Evolutionary conservation across 2,888 invertebrate genomes (phyloP).

Genomic region (Lycocerus yunnanus): DNA sequence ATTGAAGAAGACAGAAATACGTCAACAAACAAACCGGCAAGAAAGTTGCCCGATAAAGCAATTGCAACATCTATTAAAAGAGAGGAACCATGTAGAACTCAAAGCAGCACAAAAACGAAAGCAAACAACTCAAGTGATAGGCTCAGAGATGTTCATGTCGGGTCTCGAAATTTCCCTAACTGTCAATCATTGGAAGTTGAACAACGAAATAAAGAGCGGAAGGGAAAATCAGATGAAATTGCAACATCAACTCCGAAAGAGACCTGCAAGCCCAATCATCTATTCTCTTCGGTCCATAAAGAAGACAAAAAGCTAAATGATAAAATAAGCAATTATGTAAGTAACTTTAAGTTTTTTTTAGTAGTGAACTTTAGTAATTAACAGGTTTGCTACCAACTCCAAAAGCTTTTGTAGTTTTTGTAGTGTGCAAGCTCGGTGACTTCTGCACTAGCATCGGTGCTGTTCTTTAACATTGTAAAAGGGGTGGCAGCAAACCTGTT

Average conservation of each 20-base stretch:
- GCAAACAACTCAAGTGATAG: slow-evolving; percentile 62
- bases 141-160: slow-evolving; percentile 69
- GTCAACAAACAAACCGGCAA: slow-evolving; percentile 30
- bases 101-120: slow-evolving; percentile 45
- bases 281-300: slow-evolving; percentile 67
- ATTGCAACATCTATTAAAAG: slow-evolving; percentile 63
- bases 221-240: slow-evolving; percentile 55
- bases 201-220: slow-evolving; percentile 44
- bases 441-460: too few species aligned
- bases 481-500: neutral
- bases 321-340: slow-evolving; percentile 8
- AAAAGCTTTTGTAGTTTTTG: too few species aligned
- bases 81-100: slow-evolving; percentile 69
- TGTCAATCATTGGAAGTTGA: slow-evolving; percentile 58
- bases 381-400: neutral
- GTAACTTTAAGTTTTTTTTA: neutral
- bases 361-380: neutral
- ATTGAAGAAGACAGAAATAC: slow-evolving; percentile 28
- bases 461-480: neutral
- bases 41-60: slow-evolving; percentile 36
- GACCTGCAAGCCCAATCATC: slow-evolving; percentile 60
- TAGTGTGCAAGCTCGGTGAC: too few species aligned
- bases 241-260: slow-evolving; percentile 39
- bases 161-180: slow-evolving; percentile 68
- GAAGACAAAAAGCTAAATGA: slow-evolving; percentile 63